Conservation (phyloP, 2,888 invertebrate genomes). For the Hylaea fasciaria region DNA sequence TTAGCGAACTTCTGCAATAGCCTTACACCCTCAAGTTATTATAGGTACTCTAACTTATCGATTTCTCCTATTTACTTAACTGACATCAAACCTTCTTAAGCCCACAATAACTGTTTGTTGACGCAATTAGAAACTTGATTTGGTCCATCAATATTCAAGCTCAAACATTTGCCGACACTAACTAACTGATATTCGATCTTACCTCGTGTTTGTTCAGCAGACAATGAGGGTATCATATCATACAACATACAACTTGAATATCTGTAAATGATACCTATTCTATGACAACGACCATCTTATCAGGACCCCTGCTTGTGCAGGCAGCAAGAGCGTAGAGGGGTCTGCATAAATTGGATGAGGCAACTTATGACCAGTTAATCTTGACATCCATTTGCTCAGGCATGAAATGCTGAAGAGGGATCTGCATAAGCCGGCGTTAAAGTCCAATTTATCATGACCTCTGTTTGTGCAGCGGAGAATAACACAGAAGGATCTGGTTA, state of each 20-base stretch:
- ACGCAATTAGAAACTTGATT: slow-evolving; percentile 33
- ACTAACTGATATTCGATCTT: slow-evolving; percentile 33
- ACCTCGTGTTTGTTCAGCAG: slow-evolving; percentile 36
- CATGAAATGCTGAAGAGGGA: neutral
- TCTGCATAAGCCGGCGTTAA: neutral
- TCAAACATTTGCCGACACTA: slow-evolving; percentile 28
- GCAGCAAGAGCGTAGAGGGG: neutral
- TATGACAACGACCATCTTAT: neutral
- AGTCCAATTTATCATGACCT: neutral
- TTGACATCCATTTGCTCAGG: neutral
- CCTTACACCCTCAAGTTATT: too few species aligned
- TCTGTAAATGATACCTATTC: slow-evolving; percentile 16
- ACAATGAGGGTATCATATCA: slow-evolving; percentile 39
- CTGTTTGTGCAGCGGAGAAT: neutral
- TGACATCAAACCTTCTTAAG: neutral
- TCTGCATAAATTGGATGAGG: neutral
- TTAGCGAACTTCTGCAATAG: too few species aligned
- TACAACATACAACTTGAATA: slow-evolving; percentile 32
- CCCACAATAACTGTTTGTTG: slow-evolving; percentile 6
- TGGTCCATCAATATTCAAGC: slow-evolving; percentile 37
- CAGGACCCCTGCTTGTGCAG: neutral
- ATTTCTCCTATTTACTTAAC: too few species aligned
- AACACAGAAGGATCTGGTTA: too few species aligned
- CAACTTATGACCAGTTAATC: neutral
- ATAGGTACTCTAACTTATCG: too few species aligned